These are phyloP conservation scores for Zoanthus sociatus DNA, from an alignment of 92 coral and sea anemone genomes.

Conservation along the genomic window DNA sequence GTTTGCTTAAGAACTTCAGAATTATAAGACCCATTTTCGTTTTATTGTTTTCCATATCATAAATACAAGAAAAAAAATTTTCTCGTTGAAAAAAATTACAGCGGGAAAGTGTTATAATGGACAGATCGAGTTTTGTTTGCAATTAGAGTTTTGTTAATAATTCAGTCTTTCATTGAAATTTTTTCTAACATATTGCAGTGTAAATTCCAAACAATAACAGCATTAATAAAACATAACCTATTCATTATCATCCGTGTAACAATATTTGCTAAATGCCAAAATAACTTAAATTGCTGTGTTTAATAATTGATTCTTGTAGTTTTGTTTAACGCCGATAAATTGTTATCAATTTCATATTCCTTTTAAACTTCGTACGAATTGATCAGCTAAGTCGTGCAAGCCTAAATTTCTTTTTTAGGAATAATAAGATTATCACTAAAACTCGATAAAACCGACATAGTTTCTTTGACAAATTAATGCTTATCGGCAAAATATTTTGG, in stretches of 20 bases:
- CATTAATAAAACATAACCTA: not conserved
- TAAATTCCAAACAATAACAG: not conserved
- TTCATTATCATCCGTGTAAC: not conserved
- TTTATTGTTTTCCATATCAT: not conserved
- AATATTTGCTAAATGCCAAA: not conserved
- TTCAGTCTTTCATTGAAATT: not conserved
- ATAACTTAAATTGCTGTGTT: too few species aligned
- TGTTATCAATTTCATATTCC: too few species aligned
- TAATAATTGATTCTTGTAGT: too few species aligned
- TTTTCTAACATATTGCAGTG: not conserved
- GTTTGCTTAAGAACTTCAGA: too few species aligned
- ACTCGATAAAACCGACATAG: too few species aligned
- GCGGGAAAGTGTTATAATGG: not conserved
- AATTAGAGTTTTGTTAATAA: not conserved
- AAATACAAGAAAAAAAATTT: not conserved
- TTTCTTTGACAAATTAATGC: too few species aligned
- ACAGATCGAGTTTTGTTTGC: not conserved
- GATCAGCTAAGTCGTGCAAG: too few species aligned
- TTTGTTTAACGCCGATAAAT: too few species aligned
- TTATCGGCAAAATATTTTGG: too few species aligned
- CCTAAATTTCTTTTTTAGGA: too few species aligned
- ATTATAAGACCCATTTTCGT: not conserved
- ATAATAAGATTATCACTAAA: too few species aligned
- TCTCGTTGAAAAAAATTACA: not conserved
- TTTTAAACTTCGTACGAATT: too few species aligned